A percentile compares a stretch with the other conserved stretches of the same genome.
These are phyloP conservation scores for Siniperca undulata DNA, from an alignment of 2,797 vertebrate genomes.

Conservation along the genomic window DNA sequence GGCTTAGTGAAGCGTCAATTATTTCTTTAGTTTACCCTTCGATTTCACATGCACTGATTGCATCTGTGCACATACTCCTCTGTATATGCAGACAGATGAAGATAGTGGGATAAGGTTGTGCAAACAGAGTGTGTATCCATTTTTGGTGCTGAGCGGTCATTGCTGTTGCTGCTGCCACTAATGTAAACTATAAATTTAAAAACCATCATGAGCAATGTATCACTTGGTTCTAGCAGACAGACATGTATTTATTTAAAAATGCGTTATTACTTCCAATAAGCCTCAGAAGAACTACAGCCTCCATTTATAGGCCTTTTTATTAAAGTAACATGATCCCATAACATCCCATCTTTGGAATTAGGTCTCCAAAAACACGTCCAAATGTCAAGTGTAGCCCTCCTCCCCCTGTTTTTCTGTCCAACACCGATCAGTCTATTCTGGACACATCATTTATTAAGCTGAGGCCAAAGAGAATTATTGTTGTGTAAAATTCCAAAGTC, in stretches of 20 bases:
- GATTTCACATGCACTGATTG: background rate
- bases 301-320: slow-evolving; percentile 37
- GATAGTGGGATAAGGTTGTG: background rate
- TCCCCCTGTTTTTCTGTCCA: slow-evolving; percentile 38
- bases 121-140: background rate
- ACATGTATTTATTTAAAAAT: slow-evolving; percentile 28
- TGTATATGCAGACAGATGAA: background rate
- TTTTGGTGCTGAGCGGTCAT: background rate
- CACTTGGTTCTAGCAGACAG: background rate
- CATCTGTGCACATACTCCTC: background rate
- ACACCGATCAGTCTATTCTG: slow-evolving; percentile 73
- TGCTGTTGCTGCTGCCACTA: background rate
- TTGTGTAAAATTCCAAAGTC: slow-evolving; percentile 83
- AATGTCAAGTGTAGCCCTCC: slow-evolving; percentile 1
- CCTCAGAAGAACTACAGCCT: slow-evolving; percentile 8
- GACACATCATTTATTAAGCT: slow-evolving; percentile 83
- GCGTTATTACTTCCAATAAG: slow-evolving; percentile 9
- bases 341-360: slow-evolving; percentile 39
- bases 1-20: background rate
- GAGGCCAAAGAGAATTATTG: slow-evolving; percentile 82
- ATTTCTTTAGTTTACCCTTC: background rate
- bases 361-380: slow-evolving; percentile 19
- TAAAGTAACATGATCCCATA: slow-evolving; percentile 49
- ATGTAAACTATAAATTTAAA: slow-evolving; percentile 2
- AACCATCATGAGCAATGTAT: background rate